Evolutionary conservation across 1,140 invertebrate species (phyloP), one percentile per base, ranked within the genome.

Genomic region (Apis mellifera): DNA sequence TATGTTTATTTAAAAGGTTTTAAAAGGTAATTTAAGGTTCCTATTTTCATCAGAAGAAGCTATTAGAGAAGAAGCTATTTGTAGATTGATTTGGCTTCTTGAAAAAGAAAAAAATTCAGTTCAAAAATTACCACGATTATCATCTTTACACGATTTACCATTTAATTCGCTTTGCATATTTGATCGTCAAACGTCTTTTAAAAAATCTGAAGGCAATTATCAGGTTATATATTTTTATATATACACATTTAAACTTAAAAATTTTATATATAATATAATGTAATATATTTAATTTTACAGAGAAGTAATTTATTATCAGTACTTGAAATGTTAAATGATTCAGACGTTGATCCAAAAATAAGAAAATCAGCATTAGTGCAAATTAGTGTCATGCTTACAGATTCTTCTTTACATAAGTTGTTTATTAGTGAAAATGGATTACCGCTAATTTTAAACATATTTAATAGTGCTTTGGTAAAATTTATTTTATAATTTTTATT

Each of bases 311-410:
- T 93, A 54, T 64, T 91, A 26, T 90, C 92, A 9, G 89, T 93
- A 7, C 66, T 93, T 7, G 91, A 93, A 84, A 92, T 93, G 89
- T 75, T 93, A 42, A 89, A 89, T 48, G 88, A 92, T 2, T 65
- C 90, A 17, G 92, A 91, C 78, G 87, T 95, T 19, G 95, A 96
- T 89, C 95, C 95, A 23, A 94, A 94, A 74, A 94, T 96, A 71
- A 91, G 94, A 52, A 94, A 95, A 90, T 95, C 95, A 9, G 95
- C 95, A 64, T 90, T 96, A 26, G 94, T 95, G 15, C 95, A 96
- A 92, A 89, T 95, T 42, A 95, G 94, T 70, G 95, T 95, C 5
- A 96, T 96, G 94, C 88, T 95, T 66, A 94, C 95, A 57, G 95
- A 96, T 82, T 88, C 86, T 54, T 92, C 94, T 42, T 88, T 96